phyloP scores from a whole-genome alignment of 2,113 vertebrate species.

The Theristicus caerulescens region DNA sequence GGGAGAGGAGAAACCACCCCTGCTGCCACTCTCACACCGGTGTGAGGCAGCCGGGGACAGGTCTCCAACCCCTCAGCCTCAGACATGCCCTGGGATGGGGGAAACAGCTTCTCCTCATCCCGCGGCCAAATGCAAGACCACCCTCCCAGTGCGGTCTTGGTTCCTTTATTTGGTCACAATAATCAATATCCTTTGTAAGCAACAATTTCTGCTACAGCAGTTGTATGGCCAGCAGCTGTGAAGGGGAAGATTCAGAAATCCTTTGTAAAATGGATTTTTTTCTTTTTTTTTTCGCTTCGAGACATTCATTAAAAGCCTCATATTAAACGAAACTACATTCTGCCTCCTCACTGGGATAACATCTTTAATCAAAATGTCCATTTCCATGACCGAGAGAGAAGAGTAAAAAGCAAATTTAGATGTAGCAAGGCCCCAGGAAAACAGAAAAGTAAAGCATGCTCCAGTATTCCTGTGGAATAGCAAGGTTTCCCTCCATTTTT shows the following conservation, averaged over 20 bases:
- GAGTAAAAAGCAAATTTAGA: background rate
- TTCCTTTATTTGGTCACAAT: background rate
- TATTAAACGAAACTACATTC: background rate
- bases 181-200: background rate
- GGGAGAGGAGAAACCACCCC: background rate
- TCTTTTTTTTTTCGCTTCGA: background rate
- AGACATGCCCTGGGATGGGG: background rate
- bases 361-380: conserved; percentile 17
- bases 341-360: background rate
- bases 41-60: background rate
- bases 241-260: background rate
- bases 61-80: background rate
- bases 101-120: background rate
- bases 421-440: background rate
- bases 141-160: background rate
- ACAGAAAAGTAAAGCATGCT: background rate
- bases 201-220: background rate
- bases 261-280: background rate
- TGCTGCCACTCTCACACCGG: background rate
- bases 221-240: background rate
- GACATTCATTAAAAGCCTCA: background rate
- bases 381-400: background rate
- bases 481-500: background rate
- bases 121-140: background rate
- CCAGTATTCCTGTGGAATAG: background rate